These are phyloP conservation scores for Tetragonisca angustula DNA, from an alignment of 2,888 invertebrate genomes.

Conservation along the genomic window DNA sequence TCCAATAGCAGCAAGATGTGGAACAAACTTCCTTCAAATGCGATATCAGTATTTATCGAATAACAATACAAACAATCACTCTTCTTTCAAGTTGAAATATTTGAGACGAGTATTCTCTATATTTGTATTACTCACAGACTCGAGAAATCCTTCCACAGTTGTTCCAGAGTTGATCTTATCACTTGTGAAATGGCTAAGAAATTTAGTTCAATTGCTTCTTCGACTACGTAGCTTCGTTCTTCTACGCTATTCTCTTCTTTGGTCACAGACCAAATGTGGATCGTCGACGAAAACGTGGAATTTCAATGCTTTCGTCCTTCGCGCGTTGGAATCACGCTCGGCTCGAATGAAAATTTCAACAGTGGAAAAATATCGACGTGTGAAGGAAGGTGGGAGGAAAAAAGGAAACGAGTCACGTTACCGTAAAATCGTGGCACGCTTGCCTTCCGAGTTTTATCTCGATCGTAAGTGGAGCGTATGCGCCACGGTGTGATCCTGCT, in stretches of 20 bases:
- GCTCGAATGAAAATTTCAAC: conserved; percentile 41
- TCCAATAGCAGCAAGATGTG: too few relatives aligned
- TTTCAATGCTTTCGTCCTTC: neutral
- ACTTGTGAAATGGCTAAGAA: conserved; percentile 29
- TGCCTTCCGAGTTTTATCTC: conserved; percentile 39
- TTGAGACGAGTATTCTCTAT: too few relatives aligned
- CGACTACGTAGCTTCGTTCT: conserved; percentile 17
- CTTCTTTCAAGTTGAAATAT: too few relatives aligned
- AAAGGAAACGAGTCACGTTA: neutral
- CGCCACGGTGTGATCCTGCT: neutral
- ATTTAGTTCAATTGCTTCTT: conserved; percentile 23
- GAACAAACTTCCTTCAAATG: too few relatives aligned
- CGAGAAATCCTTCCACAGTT: too few relatives aligned
- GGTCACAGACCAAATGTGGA: neutral
- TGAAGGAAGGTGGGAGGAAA: neutral
- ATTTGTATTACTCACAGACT: too few relatives aligned
- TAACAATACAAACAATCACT: too few relatives aligned
- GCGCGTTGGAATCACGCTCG: conserved; percentile 30
- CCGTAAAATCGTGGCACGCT: conserved; percentile 44
- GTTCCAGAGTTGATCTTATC: conserved; percentile 39
- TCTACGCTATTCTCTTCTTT: conserved; percentile 10
- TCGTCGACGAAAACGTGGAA: conserved; percentile 4
- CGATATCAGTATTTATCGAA: too few relatives aligned
- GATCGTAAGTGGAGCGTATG: conserved; percentile 36
- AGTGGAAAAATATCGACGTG: conserved; percentile 13